Percentiles rank a stretch among this genome's conserved stretches.
phyloP scores from a whole-genome alignment of 1,140 invertebrate genomes.

The Papilio xuthus region DNA sequence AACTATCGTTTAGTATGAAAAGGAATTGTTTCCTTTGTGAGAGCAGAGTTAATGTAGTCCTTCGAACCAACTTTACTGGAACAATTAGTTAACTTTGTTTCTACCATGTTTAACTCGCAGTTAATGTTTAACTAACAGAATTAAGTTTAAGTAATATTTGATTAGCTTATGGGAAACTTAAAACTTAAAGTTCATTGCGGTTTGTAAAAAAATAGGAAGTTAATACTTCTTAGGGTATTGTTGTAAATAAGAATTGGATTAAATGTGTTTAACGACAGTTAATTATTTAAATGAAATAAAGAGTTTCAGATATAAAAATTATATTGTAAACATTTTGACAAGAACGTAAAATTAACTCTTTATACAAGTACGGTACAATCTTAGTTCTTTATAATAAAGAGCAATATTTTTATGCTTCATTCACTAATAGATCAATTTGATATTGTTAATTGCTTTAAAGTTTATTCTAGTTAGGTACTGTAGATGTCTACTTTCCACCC shows the following conservation, averaged over 20 bases:
- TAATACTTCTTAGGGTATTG: not conserved
- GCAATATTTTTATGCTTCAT: not conserved
- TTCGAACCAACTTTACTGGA: conserved; percentile 15
- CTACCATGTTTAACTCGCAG: conserved; percentile 10
- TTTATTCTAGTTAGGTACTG: not conserved
- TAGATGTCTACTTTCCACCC: not conserved
- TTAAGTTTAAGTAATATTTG: not conserved
- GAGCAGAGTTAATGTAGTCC: conserved; percentile 20
- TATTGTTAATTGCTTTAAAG: conserved; percentile 4
- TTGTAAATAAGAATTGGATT: no score
- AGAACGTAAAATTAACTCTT: no score
- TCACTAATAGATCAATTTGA: not conserved
- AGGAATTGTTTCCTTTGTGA: conserved; percentile 8
- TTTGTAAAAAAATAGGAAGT: not conserved
- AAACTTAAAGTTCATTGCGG: not conserved
- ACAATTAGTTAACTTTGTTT: conserved; percentile 19
- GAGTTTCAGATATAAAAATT: no score
- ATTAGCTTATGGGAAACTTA: not conserved
- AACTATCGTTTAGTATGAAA: conserved; percentile 1
- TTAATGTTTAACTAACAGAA: conserved; percentile 16
- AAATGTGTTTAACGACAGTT: no score
- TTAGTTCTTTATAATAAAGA: no score
- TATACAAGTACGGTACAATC: no score
- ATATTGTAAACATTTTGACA: no score
- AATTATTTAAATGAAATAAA: no score